phyloP scores from a whole-genome alignment of 2,797 vertebrate species.

The Morelia viridis region DNA sequence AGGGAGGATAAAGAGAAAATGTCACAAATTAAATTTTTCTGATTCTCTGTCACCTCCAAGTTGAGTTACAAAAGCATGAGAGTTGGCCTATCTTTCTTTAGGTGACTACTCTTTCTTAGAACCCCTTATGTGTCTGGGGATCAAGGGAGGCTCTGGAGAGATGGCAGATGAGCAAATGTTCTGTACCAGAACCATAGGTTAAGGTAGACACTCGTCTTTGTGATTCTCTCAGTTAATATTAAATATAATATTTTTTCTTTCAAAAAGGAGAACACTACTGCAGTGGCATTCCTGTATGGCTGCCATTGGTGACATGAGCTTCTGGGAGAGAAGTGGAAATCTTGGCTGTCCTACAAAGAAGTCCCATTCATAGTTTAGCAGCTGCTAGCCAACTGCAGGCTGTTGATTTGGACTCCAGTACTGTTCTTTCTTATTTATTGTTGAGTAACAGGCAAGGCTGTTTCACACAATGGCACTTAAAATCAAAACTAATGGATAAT shows the following conservation, averaged over 20 bases:
- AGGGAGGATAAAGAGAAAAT: too few relatives aligned
- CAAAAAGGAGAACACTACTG: background rate
- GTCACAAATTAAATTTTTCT: too few relatives aligned
- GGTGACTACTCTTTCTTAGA: too few relatives aligned
- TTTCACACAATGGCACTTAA: background rate
- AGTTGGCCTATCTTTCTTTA: too few relatives aligned
- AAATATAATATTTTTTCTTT: background rate
- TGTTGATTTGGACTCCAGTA: background rate
- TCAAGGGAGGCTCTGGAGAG: background rate
- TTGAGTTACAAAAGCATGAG: too few relatives aligned
- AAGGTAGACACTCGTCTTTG: background rate
- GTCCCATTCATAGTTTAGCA: background rate
- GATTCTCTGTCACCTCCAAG: too few relatives aligned
- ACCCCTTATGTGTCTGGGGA: too few relatives aligned
- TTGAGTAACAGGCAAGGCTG: background rate
- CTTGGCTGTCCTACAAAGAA: background rate
- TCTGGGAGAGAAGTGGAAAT: background rate
- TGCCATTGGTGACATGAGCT: background rate
- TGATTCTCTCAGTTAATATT: background rate
- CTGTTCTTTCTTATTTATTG: background rate
- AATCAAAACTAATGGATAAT: background rate
- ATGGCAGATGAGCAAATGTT: background rate
- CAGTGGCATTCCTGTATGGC: background rate
- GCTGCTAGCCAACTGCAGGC: background rate
- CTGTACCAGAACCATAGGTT: background rate